Percentiles rank a stretch among this genome's conserved stretches.
Evolutionary conservation across 2,888 invertebrate genomes (phyloP).

Genomic region (Marronus borbonicus): DNA sequence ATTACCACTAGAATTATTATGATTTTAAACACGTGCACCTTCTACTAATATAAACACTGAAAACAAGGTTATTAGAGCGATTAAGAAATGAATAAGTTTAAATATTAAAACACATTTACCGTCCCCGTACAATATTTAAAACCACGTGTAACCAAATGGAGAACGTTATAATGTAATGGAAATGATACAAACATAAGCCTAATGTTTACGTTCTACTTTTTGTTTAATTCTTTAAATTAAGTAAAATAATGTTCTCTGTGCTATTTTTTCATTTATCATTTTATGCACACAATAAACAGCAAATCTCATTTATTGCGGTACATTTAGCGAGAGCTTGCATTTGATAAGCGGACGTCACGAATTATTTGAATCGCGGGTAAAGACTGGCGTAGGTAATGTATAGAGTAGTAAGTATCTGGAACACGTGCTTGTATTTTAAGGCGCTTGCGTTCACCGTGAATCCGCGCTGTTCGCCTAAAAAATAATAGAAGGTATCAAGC

Average conservation of each 20-base stretch:
- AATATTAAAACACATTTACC: too few species aligned
- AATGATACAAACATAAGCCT: background rate
- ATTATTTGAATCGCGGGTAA: conserved; percentile 45
- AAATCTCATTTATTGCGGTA: background rate
- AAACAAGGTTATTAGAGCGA: background rate
- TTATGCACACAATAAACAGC: too few species aligned
- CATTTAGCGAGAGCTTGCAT: conserved; percentile 14
- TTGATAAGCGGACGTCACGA: conserved; percentile 33
- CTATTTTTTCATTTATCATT: background rate
- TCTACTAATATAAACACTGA: background rate
- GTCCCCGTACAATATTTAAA: background rate
- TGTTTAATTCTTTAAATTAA: background rate
- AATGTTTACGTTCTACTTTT: background rate
- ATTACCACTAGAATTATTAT: conserved; percentile 3
- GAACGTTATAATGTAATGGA: background rate
- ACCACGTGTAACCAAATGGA: background rate
- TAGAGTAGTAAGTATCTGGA: conserved; percentile 45
- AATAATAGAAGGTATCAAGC: background rate
- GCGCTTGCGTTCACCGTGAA: conserved; percentile 48
- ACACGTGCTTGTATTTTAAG: conserved; percentile 49
- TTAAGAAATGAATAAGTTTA: background rate
- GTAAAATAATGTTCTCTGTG: background rate
- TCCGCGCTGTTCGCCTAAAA: conserved; percentile 31
- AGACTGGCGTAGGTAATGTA: conserved; percentile 40
- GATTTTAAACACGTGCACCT: conserved; percentile 9